phyloP scores from a whole-genome alignment of 2,888 invertebrate species.

The Drosophila mercatorum region DNA sequence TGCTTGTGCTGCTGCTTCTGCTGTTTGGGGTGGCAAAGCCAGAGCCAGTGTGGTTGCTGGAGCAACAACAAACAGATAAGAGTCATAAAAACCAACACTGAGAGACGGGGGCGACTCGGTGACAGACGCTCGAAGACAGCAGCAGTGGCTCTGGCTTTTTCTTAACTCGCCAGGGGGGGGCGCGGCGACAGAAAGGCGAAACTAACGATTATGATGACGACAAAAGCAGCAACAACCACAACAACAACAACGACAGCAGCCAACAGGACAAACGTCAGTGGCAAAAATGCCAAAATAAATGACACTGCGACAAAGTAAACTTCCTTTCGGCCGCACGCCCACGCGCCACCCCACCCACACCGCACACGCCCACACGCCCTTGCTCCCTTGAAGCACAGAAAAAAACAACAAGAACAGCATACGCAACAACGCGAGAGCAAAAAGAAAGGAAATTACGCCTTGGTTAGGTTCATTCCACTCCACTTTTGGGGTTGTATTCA shows the following conservation, averaged over 20 bases:
- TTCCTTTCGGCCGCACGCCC: constrained; percentile 51
- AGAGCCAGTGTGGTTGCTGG: constrained; percentile 33
- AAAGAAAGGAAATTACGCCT: constrained; percentile 64
- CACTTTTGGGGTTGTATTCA: constrained; percentile 45
- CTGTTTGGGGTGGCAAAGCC: background rate
- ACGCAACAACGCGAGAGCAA: constrained; percentile 19
- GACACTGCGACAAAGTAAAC: constrained; percentile 78
- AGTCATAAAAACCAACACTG: constrained; percentile 71
- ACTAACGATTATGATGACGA: constrained; percentile 77
- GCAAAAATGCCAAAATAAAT: constrained; percentile 73
- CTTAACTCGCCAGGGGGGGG: constrained; percentile 29
- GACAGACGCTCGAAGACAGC: constrained; percentile 12
- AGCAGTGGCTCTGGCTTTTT: constrained; percentile 36
- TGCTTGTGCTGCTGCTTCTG: background rate
- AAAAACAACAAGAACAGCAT: background rate
- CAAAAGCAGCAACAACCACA: constrained; percentile 34
- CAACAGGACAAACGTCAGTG: constrained; percentile 49
- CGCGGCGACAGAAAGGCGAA: constrained; percentile 39
- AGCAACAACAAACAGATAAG: constrained; percentile 65
- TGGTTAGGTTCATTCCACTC: constrained; percentile 47
- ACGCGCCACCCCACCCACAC: background rate
- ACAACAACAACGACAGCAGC: background rate
- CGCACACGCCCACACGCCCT: constrained; percentile 17
- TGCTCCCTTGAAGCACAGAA: background rate
- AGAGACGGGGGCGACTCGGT: background rate